These are phyloP conservation scores for Acrossocheilus wenchowensis DNA, from an alignment of 2,797 vertebrate species.

Conservation along the genomic window DNA sequence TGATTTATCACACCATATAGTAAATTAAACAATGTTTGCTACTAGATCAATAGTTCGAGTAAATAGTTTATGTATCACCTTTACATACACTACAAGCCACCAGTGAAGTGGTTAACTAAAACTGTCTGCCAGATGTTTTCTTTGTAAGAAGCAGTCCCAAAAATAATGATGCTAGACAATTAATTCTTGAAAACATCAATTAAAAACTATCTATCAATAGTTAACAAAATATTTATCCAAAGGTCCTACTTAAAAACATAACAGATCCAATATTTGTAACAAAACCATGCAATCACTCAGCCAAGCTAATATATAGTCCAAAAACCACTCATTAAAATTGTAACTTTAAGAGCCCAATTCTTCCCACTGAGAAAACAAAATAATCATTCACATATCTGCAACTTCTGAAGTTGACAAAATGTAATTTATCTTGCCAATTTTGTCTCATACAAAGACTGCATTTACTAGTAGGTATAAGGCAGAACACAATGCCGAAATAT, in stretches of 20 bases:
- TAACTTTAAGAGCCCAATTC: slow-evolving; percentile 21
- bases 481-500: not conserved
- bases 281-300: not conserved
- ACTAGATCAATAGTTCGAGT: not conserved
- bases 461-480: not conserved
- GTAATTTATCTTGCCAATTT: too few relatives aligned
- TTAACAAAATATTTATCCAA: not conserved
- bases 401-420: slow-evolving; percentile 40
- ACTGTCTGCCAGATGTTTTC: not conserved
- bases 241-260: not conserved
- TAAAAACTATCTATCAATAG: not conserved
- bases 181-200: not conserved
- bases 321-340: slow-evolving; percentile 6
- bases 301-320: not conserved
- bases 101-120: not conserved
- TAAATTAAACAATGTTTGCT: not conserved
- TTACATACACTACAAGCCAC: not conserved
- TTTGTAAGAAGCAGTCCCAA: not conserved
- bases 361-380: slow-evolving; percentile 52
- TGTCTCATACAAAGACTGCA: slow-evolving; percentile 6
- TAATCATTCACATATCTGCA: slow-evolving; percentile 30
- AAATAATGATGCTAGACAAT: not conserved
- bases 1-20: not conserved
- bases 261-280: not conserved
- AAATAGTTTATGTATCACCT: not conserved